phyloP scores from a whole-genome alignment of 2,797 vertebrate genomes.

The Ibycter americanus region DNA sequence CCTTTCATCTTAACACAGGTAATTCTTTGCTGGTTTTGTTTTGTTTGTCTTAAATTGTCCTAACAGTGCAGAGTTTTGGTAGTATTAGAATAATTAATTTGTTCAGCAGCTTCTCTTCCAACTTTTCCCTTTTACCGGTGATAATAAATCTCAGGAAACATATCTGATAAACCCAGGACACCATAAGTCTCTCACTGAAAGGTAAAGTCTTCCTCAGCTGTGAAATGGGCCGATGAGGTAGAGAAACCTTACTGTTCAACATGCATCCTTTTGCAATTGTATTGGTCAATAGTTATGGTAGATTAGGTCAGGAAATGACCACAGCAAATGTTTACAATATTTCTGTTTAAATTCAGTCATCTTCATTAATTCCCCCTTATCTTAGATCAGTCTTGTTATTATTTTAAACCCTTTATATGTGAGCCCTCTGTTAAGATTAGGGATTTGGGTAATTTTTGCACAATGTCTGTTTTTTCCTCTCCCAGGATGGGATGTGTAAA shows the following conservation, averaged over 20 bases:
- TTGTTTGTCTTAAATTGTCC: neutral
- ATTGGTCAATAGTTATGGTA: neutral
- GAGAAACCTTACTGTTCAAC: neutral
- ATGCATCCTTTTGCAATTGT: neutral
- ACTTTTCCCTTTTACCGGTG: neutral
- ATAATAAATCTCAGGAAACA: neutral
- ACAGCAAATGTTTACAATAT: neutral
- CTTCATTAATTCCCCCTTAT: neutral
- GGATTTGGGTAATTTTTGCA: neutral
- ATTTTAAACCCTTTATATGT: neutral
- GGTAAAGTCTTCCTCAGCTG: neutral
- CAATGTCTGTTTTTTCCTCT: neutral
- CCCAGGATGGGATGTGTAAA: neutral
- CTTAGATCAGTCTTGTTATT: neutral
- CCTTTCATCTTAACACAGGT: neutral
- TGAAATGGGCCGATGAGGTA: neutral
- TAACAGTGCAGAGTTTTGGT: neutral
- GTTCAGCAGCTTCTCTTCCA: neutral
- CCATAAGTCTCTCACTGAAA: neutral
- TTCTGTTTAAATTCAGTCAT: neutral
- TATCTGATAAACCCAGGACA: neutral
- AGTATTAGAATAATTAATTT: neutral
- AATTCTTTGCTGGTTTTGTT: slow-evolving; percentile 2
- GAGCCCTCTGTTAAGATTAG: neutral
- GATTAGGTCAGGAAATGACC: neutral